Percentiles rank a stretch among this genome's conserved stretches.
These are phyloP conservation scores for Microcebus murinus DNA, from an alignment of 2,113 vertebrate genomes.

Conservation along the genomic window DNA sequence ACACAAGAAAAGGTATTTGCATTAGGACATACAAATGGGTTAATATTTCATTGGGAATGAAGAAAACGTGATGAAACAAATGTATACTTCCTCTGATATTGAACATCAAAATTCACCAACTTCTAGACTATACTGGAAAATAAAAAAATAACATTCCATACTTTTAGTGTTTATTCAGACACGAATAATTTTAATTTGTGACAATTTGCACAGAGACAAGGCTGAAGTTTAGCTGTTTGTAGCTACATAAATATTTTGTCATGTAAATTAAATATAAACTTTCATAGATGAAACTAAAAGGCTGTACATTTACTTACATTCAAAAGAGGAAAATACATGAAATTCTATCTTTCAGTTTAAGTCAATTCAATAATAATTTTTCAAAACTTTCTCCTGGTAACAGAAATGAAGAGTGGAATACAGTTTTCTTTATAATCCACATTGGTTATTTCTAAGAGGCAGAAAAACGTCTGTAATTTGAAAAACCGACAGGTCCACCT, in stretches of 20 bases:
- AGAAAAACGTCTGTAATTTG: neutral
- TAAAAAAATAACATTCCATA: slow-evolving; percentile 15
- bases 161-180: slow-evolving; percentile 21
- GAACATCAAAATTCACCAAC: neutral
- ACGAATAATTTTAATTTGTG: slow-evolving; percentile 24
- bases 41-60: slow-evolving; percentile 26
- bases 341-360: slow-evolving; percentile 33
- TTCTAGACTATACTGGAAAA: slow-evolving; percentile 27
- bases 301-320: neutral
- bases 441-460: slow-evolving; percentile 2
- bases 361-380: slow-evolving; percentile 34
- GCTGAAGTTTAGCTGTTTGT: slow-evolving; percentile 10
- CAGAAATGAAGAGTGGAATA: neutral
- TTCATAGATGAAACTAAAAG: slow-evolving; percentile 33
- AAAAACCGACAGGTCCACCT: neutral
- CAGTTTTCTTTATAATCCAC: neutral
- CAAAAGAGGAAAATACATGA: slow-evolving; percentile 30
- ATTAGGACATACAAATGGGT: neutral
- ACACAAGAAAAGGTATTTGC: neutral
- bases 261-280: slow-evolving; percentile 41
- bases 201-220: slow-evolving; percentile 6
- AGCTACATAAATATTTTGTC: slow-evolving; percentile 2
- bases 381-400: slow-evolving; percentile 40
- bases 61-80: neutral
- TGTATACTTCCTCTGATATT: neutral